Conservation (phyloP, 2,888 invertebrate species). For the Euplexia lucipara region DNA sequence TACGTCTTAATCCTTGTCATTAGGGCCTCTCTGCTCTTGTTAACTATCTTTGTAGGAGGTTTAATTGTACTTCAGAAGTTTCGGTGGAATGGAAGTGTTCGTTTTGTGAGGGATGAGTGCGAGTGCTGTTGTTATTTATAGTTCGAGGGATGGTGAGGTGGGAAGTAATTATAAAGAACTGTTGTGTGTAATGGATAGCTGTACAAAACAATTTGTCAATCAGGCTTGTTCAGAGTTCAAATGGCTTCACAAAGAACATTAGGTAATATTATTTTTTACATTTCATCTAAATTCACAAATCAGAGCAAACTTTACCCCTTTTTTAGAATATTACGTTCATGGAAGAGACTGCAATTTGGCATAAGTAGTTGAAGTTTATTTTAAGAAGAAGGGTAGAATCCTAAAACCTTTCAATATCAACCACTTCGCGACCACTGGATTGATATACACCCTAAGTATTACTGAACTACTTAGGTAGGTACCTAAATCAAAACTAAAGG, state of each 20-base stretch:
- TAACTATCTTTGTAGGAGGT: slow-evolving; percentile 64
- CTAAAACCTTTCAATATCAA: too few relatives aligned
- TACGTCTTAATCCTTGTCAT: slow-evolving; percentile 87
- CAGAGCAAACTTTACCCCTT: too few relatives aligned
- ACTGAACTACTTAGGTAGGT: too few relatives aligned
- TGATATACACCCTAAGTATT: too few relatives aligned
- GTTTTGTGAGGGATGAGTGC: slow-evolving; percentile 32
- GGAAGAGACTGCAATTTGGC: too few relatives aligned
- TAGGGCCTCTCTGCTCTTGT: slow-evolving; percentile 70
- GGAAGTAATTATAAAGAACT: slow-evolving; percentile 35
- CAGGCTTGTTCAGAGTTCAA: not conserved
- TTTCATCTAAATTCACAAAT: too few relatives aligned
- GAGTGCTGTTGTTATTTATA: slow-evolving; percentile 39
- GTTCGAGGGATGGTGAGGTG: slow-evolving; percentile 27
- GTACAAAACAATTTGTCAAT: not conserved
- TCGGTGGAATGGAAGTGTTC: slow-evolving; percentile 36
- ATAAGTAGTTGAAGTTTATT: too few relatives aligned
- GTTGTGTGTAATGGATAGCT: slow-evolving; percentile 8
- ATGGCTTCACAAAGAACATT: too few relatives aligned
- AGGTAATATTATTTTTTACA: too few relatives aligned
- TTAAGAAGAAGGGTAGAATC: too few relatives aligned
- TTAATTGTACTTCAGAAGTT: slow-evolving; percentile 59
- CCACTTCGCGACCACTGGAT: too few relatives aligned
- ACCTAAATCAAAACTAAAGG: not conserved
- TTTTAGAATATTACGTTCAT: too few relatives aligned